A percentile compares a stretch with the other conserved stretches of the same genome.
Conservation (phyloP, 2,888 invertebrate species). For the Hyles lineata region DNA sequence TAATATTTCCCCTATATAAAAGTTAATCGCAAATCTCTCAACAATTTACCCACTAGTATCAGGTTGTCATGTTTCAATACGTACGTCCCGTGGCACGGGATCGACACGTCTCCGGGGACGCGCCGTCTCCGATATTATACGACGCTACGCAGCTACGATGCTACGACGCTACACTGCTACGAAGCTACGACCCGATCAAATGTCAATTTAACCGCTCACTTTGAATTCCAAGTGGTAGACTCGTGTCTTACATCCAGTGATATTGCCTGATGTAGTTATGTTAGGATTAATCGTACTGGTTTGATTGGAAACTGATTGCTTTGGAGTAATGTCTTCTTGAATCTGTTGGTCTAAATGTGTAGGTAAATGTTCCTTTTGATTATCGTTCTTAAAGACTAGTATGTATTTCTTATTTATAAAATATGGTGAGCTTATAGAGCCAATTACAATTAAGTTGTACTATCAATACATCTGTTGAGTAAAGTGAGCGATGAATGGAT, state of each 20-base stretch:
- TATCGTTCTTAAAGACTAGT: too few species aligned
- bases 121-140: slow-evolving; percentile 20
- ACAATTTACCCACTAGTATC: not conserved
- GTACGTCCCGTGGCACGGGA: not conserved
- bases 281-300: slow-evolving; percentile 3
- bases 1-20: not conserved
- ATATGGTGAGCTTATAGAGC: too few species aligned
- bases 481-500: too few species aligned
- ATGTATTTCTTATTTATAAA: too few species aligned
- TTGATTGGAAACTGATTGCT: slow-evolving; percentile 7
- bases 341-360: not conserved
- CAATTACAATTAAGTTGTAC: too few species aligned
- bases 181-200: not conserved
- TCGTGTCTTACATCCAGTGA: not conserved
- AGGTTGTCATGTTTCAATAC: slow-evolving; percentile 28
- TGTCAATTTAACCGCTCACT: slow-evolving; percentile 23
- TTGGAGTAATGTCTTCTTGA: not conserved
- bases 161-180: not conserved
- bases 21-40: slow-evolving; percentile 8
- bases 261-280: slow-evolving; percentile 1
- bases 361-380: too few species aligned
- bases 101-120: slow-evolving; percentile 18
- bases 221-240: slow-evolving; percentile 12
- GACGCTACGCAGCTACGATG: not conserved
- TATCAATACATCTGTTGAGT: too few species aligned